These are phyloP conservation scores for Scaptodrosophila latifasciaeformis DNA, from an alignment of 2,888 invertebrate genomes.

Conservation along the genomic window DNA sequence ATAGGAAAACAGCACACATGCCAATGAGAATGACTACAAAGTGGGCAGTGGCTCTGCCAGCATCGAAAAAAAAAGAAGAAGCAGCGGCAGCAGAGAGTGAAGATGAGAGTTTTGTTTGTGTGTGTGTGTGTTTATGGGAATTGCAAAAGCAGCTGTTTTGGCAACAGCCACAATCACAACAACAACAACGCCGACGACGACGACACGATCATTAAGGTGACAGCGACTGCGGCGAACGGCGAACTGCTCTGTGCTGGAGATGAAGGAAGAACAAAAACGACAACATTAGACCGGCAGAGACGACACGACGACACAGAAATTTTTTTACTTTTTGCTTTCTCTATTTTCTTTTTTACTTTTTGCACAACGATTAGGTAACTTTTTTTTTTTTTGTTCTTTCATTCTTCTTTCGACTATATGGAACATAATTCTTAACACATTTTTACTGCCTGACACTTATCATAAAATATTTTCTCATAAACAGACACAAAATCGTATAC, in stretches of 20 bases:
- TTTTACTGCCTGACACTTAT: conserved; percentile 38
- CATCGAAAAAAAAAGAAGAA: neutral
- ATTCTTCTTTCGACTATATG: no score
- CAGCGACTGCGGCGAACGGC: neutral
- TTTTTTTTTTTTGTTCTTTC: conserved; percentile 38
- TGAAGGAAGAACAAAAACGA: neutral
- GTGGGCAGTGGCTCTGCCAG: no score
- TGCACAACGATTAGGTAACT: conserved; percentile 60
- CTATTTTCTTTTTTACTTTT: conserved; percentile 22
- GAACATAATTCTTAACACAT: conserved; percentile 65
- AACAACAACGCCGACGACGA: neutral
- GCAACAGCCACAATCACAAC: conserved; percentile 23
- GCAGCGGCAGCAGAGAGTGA: conserved; percentile 12
- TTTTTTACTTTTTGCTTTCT: conserved; percentile 4
- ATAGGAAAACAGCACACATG: conserved; percentile 29
- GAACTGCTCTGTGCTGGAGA: neutral
- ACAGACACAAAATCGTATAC: conserved; percentile 10
- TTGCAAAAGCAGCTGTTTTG: conserved; percentile 42
- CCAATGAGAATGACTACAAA: conserved; percentile 47
- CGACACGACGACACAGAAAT: conserved; percentile 1
- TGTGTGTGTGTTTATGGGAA: conserved; percentile 2
- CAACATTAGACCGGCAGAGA: no score
- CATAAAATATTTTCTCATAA: conserved; percentile 30
- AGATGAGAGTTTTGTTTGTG: conserved; percentile 5
- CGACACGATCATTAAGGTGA: conserved; percentile 21